Evolutionary conservation across 2,888 invertebrate species (phyloP).

Genomic region (Blastobasis adustella): DNA sequence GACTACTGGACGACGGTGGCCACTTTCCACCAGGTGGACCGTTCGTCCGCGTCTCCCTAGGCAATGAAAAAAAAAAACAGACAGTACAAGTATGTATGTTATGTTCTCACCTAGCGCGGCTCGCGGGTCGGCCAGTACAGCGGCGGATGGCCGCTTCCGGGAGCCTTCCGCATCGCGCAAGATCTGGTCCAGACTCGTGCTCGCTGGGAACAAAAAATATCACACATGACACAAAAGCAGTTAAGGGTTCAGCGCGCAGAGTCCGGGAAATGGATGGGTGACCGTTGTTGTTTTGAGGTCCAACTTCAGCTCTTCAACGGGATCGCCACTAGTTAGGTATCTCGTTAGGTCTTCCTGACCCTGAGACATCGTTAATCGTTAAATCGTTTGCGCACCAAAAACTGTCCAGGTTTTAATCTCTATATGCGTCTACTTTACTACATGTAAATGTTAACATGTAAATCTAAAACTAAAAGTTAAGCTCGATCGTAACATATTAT

Average conservation of each 20-base stretch:
- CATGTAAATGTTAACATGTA: too few species aligned
- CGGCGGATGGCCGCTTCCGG: conserved; percentile 44
- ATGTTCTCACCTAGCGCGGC: conserved; percentile 43
- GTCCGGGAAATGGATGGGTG: too few species aligned
- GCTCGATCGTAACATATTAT: too few species aligned
- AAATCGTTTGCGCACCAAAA: too few species aligned
- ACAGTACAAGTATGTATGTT: neutral
- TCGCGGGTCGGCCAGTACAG: conserved; percentile 51
- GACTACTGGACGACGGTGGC: neutral
- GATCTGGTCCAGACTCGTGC: conserved; percentile 54
- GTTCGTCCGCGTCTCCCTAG: neutral
- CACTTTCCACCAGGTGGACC: neutral
- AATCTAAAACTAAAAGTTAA: too few species aligned
- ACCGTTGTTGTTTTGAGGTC: too few species aligned
- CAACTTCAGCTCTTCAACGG: neutral
- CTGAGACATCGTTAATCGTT: too few species aligned
- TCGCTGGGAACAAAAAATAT: conserved; percentile 31
- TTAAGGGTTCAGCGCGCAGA: too few species aligned
- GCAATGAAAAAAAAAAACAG: neutral
- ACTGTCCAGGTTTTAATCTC: too few species aligned
- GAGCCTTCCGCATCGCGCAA: conserved; percentile 48
- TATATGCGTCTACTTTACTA: too few species aligned
- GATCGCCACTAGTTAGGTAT: neutral
- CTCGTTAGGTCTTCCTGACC: neutral
- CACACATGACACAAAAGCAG: neutral